Conservation (phyloP, 35 echinoderm and acorn worm genomes). For the Apostichopus parvimensis region DNA sequence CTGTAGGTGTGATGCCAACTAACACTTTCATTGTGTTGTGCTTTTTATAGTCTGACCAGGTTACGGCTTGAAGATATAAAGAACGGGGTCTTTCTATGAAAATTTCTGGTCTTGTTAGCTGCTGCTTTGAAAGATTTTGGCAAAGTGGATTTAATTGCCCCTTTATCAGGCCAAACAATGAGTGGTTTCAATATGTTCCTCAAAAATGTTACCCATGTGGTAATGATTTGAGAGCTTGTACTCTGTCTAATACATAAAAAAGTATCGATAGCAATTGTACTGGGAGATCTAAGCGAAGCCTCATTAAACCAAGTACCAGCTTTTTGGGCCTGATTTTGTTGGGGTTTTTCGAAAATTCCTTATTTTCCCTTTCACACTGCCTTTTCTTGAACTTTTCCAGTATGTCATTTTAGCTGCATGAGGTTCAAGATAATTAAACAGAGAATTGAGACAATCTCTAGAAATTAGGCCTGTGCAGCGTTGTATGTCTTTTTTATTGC, state of each 20-base stretch:
- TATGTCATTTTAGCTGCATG: not conserved
- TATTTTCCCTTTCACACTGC: not conserved
- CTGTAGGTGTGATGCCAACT: not conserved
- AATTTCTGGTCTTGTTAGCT: not conserved
- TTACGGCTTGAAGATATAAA: not conserved
- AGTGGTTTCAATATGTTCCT: not conserved
- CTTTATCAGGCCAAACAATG: slow-evolving; percentile 6
- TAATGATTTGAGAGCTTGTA: slow-evolving; percentile 2
- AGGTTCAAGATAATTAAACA: slow-evolving; percentile 12
- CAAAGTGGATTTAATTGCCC: not conserved
- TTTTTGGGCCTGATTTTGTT: slow-evolving; percentile 9
- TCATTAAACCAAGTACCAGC: not conserved
- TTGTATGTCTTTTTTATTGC: not conserved
- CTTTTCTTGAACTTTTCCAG: not conserved
- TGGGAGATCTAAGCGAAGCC: not conserved
- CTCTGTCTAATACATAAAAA: not conserved
- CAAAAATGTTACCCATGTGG: not conserved
- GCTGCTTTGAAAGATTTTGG: slow-evolving; percentile 20
- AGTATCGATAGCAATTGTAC: not conserved
- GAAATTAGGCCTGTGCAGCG: not conserved
- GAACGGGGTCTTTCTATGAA: slow-evolving; percentile 3
- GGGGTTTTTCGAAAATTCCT: not conserved
- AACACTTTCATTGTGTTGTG: too few relatives aligned
- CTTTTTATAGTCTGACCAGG: not conserved
- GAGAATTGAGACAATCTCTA: slow-evolving; percentile 4